Evolutionary conservation across 2,888 invertebrate species (phyloP), one percentile per base, ranked within the genome.

Genomic region (Odontocerum albicorne): DNA sequence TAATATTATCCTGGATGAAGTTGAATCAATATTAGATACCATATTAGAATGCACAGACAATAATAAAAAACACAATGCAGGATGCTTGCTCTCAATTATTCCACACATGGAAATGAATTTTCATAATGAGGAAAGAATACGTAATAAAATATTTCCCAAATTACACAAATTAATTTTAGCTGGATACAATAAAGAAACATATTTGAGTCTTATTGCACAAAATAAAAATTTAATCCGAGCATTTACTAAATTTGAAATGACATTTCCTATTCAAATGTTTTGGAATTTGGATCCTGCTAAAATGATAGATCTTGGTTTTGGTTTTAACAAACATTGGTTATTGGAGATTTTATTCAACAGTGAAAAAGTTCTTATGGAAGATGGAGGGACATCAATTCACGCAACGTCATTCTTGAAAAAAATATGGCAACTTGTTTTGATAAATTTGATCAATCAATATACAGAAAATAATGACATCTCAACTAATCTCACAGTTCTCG

Each of bases 241-340:
- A 12, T 47, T 60, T 10, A 51, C 44, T 3, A 17, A 47, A 17
- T 49, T 46, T 32, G 57, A 57, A 39, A 42, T 43, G 35, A 43
- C 47, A 39, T 20, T 49, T 7, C 44, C 47, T 12, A 32, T 36
- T n/a, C 32, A 36, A 12, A 36, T 46, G 6, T 35, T 36, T 10
- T 60, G 60, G 57, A 75, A 75, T 64, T 62, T 77, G 20, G 75
- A 76, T 8, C 75, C 78, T 16, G 76, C 77, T 62, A 73, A 76
- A 60, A 78, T 78, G 77, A 66, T 77, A 1, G 75, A 77, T 63
- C 64, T 78, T n/a, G 76, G 75, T 59, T 77, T 77, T 62, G 72
- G 73, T 60, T 73, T 75, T 49, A 74, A 74, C 53, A 72, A 70
- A 8, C 78, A 78, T 60, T 78, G 78, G 78, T 65, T 78, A 12